Evolutionary conservation across 2,888 invertebrate species (phyloP), one percentile per base, ranked within the genome.

Genomic region (Scelioninae gen. 1): DNA sequence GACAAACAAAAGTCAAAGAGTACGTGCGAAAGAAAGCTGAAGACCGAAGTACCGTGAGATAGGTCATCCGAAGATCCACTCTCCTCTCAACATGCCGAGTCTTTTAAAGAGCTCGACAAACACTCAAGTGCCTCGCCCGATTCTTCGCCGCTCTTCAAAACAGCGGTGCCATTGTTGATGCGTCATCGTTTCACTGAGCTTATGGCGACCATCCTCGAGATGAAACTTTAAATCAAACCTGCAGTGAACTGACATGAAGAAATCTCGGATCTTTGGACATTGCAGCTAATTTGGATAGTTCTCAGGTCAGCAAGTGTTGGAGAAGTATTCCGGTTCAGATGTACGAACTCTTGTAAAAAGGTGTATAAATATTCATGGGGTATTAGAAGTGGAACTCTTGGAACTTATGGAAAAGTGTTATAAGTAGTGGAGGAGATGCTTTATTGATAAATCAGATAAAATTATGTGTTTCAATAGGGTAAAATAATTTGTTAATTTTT

Each of bases 31-130:
- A 58, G 65, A 55, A 45, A 38, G 4, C 16, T 49, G 29, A 32
- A 72, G 78, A 71, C 49, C 78, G 23, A 58, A 68, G 71, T 87
- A 83, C 87, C 91, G 91, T 91, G 91, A 91, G 91, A 91, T 90
- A 91, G 91, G 89, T 89, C 90, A 89, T 86, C 85, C 86, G 79
- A 72, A 65, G 80, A 84, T 75, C 75, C 63, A 65, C 79, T 79
- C 63, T 87, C 87, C 72, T 43, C 60, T 87, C 87, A 78, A 66
- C 84, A 53, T 66, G 84, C 85, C 82, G 84, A 86, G 87, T 86
- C 82, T 85, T 88, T 87, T 87, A 88, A 89, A 91, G 91, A 91
- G 91, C 91, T 91, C 88, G 87, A 90, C 89, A 91, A 91, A 91
- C 91, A 91, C 91, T 91, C 88, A 85, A 90, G 65, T 75, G 84